These are phyloP conservation scores for Monochamus saltuarius DNA, from an alignment of 1,140 invertebrate genomes.

Conservation along the genomic window DNA sequence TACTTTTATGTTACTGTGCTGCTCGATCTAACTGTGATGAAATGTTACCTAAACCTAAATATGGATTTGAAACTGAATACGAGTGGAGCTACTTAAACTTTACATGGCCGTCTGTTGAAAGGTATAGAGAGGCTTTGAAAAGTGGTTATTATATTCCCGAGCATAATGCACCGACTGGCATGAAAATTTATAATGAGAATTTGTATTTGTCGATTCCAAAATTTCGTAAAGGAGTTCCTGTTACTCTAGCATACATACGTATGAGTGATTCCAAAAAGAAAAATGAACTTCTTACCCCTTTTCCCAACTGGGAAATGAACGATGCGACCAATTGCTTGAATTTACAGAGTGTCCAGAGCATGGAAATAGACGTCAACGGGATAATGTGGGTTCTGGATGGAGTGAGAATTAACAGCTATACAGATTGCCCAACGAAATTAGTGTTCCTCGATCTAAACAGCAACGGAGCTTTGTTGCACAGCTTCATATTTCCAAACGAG, in stretches of 20 bases:
- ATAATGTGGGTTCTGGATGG: slow-evolving; percentile 72
- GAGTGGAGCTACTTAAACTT: slow-evolving; percentile 53
- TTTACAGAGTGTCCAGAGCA: slow-evolving; percentile 69
- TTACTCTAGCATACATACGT: slow-evolving; percentile 47
- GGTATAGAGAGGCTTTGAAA: slow-evolving; percentile 41
- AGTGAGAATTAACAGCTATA: no score
- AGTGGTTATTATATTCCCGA: slow-evolving; percentile 45
- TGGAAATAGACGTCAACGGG: slow-evolving; percentile 68
- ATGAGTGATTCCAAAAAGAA: slow-evolving; percentile 12
- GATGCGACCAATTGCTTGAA: slow-evolving; percentile 60
- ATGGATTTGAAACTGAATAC: slow-evolving; percentile 20
- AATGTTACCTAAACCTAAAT: no score
- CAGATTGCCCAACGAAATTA: slow-evolving; percentile 54
- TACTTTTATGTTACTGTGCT: no score
- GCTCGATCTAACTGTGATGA: no score
- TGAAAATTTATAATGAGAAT: slow-evolving; percentile 50
- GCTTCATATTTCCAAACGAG: slow-evolving; percentile 58
- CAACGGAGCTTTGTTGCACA: slow-evolving; percentile 56
- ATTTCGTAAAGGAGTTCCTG: slow-evolving; percentile 51
- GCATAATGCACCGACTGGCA: slow-evolving; percentile 50
- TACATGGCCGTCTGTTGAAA: slow-evolving; percentile 45
- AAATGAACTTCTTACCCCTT: slow-evolving; percentile 62
- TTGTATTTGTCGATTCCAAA: slow-evolving; percentile 53
- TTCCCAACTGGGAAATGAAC: slow-evolving; percentile 69
- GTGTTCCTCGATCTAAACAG: slow-evolving; percentile 68